Conservation (phyloP, 2,113 vertebrate species). For the Notarius quadriscutis region DNA sequence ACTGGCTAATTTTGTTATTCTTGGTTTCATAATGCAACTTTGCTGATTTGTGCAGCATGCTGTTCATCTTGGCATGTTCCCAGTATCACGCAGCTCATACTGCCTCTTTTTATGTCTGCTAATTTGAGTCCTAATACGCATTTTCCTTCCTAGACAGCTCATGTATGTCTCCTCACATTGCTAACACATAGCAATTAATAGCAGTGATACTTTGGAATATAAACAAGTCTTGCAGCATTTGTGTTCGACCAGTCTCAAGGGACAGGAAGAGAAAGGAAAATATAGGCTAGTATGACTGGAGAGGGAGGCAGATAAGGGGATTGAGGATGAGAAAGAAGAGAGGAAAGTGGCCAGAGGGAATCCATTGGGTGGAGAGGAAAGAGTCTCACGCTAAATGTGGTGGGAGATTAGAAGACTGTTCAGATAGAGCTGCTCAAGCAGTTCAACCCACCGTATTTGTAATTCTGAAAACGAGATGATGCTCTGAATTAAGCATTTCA, state of each 20-base stretch:
- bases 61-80: neutral
- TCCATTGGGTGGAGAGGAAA: neutral
- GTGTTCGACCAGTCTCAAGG: neutral
- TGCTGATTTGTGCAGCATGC: neutral
- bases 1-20: neutral
- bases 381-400: neutral
- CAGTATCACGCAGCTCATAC: neutral
- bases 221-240: neutral
- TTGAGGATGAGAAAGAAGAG: slow-evolving; percentile 4
- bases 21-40: neutral
- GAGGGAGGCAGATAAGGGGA: slow-evolving; percentile 16
- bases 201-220: slow-evolving; percentile 7
- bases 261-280: neutral
- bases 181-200: slow-evolving; percentile 31
- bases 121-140: slow-evolving; percentile 7
- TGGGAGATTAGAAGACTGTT: slow-evolving; percentile 5
- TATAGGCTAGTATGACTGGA: neutral
- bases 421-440: slow-evolving; percentile 34
- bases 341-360: neutral
- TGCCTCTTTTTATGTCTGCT: slow-evolving; percentile 5
- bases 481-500: slow-evolving; percentile 24
- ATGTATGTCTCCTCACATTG: neutral
- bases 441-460: slow-evolving; percentile 14
- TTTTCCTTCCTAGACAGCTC: slow-evolving; percentile 21
- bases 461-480: neutral